Conservation (phyloP, 2,113 vertebrate species). For the Centropus unirufus region DNA sequence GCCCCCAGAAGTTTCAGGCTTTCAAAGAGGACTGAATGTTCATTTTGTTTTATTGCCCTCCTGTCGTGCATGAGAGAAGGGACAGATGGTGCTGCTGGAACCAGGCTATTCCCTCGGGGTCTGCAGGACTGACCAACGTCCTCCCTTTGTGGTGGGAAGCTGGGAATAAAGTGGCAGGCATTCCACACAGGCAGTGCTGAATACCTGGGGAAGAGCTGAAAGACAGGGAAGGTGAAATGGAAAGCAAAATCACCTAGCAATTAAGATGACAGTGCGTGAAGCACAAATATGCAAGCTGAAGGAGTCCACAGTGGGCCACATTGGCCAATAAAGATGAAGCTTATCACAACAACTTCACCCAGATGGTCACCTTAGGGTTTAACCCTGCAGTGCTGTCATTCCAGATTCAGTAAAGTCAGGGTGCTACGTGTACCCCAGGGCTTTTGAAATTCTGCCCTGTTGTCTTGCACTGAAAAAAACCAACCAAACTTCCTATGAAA, state of each 20-base stretch:
- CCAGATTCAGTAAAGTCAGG: background rate
- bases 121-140: background rate
- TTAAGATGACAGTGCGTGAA: background rate
- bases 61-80: background rate
- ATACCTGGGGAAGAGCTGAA: background rate
- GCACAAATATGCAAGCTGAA: background rate
- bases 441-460: background rate
- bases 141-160: fast-evolving
- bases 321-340: too few species aligned
- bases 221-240: background rate
- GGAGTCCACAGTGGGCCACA: fast-evolving
- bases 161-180: background rate
- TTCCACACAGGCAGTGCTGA: background rate
- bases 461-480: background rate
- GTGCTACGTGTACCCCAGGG: background rate
- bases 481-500: background rate
- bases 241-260: background rate
- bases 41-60: background rate
- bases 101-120: background rate
- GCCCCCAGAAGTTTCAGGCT: background rate
- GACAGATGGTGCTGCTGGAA: background rate
- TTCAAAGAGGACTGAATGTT: background rate
- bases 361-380: background rate
- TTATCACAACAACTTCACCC: background rate
- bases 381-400: background rate